Evolutionary conservation across 2,888 invertebrate genomes (phyloP), one percentile per base, ranked within the genome.

Genomic region (Parnassius mnemosyne): DNA sequence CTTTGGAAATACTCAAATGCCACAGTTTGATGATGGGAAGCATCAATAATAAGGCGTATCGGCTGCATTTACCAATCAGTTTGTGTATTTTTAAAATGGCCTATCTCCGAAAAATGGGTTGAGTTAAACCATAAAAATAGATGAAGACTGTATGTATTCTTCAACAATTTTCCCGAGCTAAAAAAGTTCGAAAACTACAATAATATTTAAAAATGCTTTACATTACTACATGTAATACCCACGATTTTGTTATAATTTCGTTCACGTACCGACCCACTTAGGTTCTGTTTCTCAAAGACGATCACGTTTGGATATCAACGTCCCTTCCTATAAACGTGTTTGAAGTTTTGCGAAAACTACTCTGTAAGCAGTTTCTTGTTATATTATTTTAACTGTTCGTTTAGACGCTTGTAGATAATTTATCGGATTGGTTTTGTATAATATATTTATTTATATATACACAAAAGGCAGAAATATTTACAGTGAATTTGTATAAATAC

Each of bases 261-360:
- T 60, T 56, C 63, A 63, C 63, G 63, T 55, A 12, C 47, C 55
- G 59, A 59, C 59, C 63, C 63, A 59, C 63, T 63, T 59, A 59
- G 59, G 59, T 56, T 63, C 63, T 47, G 63, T 63, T 63, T 59
- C 59, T 42, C 59, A 59, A 60, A 60, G 59, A 63, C 63, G 63
- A 56, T 59, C 59, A 61, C 68, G 61, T 66, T 65, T 57, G 52
- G 63, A 62, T 61, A 61, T 60, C 65, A 62, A 43, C 61, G 61
- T 65, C 63, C 65, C 66, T 64, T 66, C 63, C 50, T 56, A 59
- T 56, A 60, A 60, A 59, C 53, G 63, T 54, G 59, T 60, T 63
- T 56, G 47, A 63, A 59, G 43, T 63, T 60, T 16, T 42, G 16
- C 20, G 34, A 54, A 43, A 58, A 54, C 34, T 46, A 20, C 34